These are phyloP conservation scores for Phalera bucephala DNA, from an alignment of 2,888 invertebrate species.

Conservation along the genomic window DNA sequence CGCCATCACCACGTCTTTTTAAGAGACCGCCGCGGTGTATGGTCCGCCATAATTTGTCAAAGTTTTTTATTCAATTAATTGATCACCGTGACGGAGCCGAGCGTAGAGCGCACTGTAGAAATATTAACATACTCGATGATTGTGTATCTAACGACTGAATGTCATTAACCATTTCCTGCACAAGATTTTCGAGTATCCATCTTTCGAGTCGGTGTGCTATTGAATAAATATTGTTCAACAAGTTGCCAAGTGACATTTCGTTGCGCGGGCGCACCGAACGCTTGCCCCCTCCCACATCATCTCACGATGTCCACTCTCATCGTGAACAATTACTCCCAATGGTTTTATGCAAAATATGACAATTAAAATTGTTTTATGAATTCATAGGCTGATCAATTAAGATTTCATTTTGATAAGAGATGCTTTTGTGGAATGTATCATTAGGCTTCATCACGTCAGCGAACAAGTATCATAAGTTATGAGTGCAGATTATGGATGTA, in stretches of 20 bases:
- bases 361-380: constrained; percentile 76
- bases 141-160: constrained; percentile 72
- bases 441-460: constrained; percentile 51
- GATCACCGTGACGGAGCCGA: constrained; percentile 53
- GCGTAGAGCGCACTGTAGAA: constrained; percentile 41
- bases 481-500: constrained; percentile 6
- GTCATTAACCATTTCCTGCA: constrained; percentile 76
- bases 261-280: constrained; percentile 44
- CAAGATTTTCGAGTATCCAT: constrained; percentile 70
- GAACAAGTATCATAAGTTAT: constrained; percentile 32
- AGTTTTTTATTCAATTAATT: constrained; percentile 71
- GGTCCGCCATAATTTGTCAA: constrained; percentile 66
- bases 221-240: constrained; percentile 78
- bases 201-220: constrained; percentile 64
- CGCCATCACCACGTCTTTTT: constrained; percentile 48
- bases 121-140: constrained; percentile 65
- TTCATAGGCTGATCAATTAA: constrained; percentile 70
- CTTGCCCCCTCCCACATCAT: constrained; percentile 55
- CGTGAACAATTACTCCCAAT: constrained; percentile 67
- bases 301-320: constrained; percentile 53
- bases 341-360: constrained; percentile 70
- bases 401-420: constrained; percentile 76
- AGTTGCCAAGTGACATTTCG: constrained; percentile 77
- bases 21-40: constrained; percentile 51
- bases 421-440: constrained; percentile 61